Evolutionary conservation across 2,113 vertebrate genomes (phyloP).

Genomic region (Microcebus murinus): DNA sequence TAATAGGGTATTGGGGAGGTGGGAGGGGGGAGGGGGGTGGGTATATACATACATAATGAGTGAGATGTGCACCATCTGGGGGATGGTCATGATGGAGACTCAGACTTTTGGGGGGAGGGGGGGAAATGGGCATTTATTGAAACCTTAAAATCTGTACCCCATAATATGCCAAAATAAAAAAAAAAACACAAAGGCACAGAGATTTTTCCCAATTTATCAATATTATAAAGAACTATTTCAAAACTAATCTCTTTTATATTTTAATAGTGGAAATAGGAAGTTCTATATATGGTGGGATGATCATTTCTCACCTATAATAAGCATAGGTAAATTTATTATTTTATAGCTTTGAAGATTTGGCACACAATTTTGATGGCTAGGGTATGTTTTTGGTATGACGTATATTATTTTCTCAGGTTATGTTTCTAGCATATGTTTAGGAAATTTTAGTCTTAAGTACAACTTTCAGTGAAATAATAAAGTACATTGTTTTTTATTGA

Average conservation of each 20-base stretch:
- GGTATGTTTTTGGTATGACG: not conserved
- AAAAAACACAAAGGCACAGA: not conserved
- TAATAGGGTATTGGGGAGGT: no score
- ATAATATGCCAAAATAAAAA: no score
- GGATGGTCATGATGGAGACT: no score
- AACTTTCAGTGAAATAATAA: not conserved
- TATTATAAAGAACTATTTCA: slow-evolving; percentile 19
- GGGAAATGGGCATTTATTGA: no score
- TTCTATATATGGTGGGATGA: not conserved
- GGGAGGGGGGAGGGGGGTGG: no score
- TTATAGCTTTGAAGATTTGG: not conserved
- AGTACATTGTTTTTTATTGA: not conserved
- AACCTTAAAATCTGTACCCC: no score
- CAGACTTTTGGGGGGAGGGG: no score
- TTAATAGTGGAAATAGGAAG: not conserved
- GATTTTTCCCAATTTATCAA: not conserved
- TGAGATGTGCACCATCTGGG: no score
- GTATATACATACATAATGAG: no score
- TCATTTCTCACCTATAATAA: not conserved
- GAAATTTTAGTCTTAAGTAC: slow-evolving; percentile 11
- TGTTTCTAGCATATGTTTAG: not conserved
- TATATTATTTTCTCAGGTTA: slow-evolving; percentile 12
- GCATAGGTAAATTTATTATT: not conserved
- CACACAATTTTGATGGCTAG: not conserved
- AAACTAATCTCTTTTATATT: not conserved